Conservation (phyloP, 2,888 invertebrate species). For the Abscondita cerata region DNA sequence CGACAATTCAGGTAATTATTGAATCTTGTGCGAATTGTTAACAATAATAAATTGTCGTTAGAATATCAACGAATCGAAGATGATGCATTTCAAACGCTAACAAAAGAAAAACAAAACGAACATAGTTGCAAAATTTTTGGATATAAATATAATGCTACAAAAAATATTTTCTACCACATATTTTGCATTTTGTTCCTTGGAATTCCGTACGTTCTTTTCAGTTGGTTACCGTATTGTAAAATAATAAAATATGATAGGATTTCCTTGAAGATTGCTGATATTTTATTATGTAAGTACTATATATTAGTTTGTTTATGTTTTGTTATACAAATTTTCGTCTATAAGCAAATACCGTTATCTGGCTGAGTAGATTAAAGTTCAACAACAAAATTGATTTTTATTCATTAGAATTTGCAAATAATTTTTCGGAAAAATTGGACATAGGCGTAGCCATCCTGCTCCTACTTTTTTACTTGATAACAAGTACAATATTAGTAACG, state of each 20-base stretch:
- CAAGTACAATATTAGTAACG: too few species aligned
- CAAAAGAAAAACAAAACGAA: slow-evolving; percentile 57
- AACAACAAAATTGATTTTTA: too few species aligned
- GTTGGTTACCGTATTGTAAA: slow-evolving; percentile 65
- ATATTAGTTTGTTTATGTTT: not conserved
- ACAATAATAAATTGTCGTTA: slow-evolving; percentile 38
- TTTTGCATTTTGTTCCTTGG: slow-evolving; percentile 62
- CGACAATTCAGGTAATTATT: slow-evolving; percentile 13
- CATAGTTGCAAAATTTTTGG: slow-evolving; percentile 61
- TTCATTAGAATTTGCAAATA: too few species aligned
- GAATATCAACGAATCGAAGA: slow-evolving; percentile 67
- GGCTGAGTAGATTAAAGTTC: too few species aligned
- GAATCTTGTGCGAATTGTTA: too few species aligned
- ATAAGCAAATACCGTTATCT: too few species aligned
- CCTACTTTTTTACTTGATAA: too few species aligned
- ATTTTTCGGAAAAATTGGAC: too few species aligned
- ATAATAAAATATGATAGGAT: slow-evolving; percentile 64
- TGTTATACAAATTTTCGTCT: too few species aligned
- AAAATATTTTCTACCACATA: slow-evolving; percentile 61
- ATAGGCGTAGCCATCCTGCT: too few species aligned
- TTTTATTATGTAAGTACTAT: slow-evolving; percentile 62
- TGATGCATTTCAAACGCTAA: slow-evolving; percentile 62
- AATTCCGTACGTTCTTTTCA: slow-evolving; percentile 64
- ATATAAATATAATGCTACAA: slow-evolving; percentile 60
- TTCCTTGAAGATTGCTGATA: slow-evolving; percentile 63